These are phyloP conservation scores for Microcebus ravelobensis DNA, from an alignment of 2,113 vertebrate genomes.

Conservation along the genomic window DNA sequence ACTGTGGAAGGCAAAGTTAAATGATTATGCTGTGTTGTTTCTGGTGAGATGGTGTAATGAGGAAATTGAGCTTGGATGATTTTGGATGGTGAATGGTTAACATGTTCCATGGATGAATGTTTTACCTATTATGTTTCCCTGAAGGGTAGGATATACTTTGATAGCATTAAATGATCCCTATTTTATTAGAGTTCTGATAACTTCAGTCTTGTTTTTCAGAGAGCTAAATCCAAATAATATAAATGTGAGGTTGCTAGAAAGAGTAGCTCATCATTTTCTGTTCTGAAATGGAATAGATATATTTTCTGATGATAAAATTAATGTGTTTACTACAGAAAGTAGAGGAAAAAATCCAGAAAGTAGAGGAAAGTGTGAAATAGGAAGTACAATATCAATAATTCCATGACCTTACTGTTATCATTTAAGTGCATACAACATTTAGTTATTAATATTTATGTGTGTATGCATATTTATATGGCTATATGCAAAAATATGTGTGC, in stretches of 20 bases:
- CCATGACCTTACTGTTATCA: neutral
- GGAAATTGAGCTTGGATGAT: neutral
- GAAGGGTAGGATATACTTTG: neutral
- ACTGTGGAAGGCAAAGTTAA: neutral
- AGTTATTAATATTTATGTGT: neutral
- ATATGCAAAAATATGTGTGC: neutral
- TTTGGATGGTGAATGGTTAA: neutral
- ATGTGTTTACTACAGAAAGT: neutral
- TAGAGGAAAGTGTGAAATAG: neutral
- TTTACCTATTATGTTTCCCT: neutral
- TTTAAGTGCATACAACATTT: neutral
- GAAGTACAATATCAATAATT: neutral
- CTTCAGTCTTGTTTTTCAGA: neutral
- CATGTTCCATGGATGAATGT: neutral
- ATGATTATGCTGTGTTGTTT: neutral
- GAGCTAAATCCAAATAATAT: neutral
- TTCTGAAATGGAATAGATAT: neutral
- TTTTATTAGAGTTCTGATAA: neutral
- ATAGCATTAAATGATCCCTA: neutral
- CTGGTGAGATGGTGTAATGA: neutral
- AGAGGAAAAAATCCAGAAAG: neutral
- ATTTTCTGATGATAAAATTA: constrained; percentile 12
- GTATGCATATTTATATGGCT: neutral
- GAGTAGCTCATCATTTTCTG: neutral
- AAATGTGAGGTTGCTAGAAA: neutral